A percentile compares a stretch with the other conserved stretches of the same genome.
phyloP scores from a whole-genome alignment of 2,797 vertebrate genomes.

The Thamnophis elegans region DNA sequence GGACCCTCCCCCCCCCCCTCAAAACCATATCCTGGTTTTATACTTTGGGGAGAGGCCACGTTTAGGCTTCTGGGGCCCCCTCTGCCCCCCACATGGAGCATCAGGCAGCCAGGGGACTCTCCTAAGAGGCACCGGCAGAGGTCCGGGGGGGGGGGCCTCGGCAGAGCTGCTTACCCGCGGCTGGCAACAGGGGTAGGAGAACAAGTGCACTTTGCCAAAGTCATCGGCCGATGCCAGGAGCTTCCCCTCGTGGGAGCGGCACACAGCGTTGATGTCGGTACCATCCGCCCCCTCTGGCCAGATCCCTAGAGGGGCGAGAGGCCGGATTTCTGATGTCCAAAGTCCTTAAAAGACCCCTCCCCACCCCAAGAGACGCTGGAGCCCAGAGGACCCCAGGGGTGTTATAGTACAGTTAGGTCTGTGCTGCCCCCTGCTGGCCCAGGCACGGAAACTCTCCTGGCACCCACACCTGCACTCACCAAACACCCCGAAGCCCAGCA shows the following conservation, averaged over 20 bases:
- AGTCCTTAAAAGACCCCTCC: background rate
- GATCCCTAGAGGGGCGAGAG: slow-evolving; percentile 62
- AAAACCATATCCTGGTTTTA: background rate
- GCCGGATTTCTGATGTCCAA: background rate
- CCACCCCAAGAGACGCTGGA: background rate
- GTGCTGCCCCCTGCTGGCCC: background rate
- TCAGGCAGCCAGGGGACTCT: background rate
- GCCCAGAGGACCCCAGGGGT: too few relatives aligned
- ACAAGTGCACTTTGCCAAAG: slow-evolving; percentile 92
- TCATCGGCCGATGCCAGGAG: slow-evolving; percentile 87
- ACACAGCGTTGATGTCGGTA: slow-evolving; percentile 88
- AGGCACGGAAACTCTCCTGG: too few relatives aligned
- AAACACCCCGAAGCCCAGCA: slow-evolving; percentile 82
- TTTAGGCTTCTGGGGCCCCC: background rate
- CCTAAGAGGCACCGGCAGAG: background rate
- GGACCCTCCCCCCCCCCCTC: too few relatives aligned
- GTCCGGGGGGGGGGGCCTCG: background rate
- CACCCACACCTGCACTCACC: slow-evolving; percentile 69
- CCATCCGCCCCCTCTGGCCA: slow-evolving; percentile 89
- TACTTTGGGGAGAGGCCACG: background rate
- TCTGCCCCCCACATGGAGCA: background rate
- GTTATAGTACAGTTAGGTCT: background rate
- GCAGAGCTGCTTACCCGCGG: slow-evolving; percentile 77
- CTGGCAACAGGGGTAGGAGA: slow-evolving; percentile 83
- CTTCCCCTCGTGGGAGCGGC: slow-evolving; percentile 79